Evolutionary conservation across 2,797 vertebrate genomes (phyloP).

Genomic region (Coregonus suidteri): DNA sequence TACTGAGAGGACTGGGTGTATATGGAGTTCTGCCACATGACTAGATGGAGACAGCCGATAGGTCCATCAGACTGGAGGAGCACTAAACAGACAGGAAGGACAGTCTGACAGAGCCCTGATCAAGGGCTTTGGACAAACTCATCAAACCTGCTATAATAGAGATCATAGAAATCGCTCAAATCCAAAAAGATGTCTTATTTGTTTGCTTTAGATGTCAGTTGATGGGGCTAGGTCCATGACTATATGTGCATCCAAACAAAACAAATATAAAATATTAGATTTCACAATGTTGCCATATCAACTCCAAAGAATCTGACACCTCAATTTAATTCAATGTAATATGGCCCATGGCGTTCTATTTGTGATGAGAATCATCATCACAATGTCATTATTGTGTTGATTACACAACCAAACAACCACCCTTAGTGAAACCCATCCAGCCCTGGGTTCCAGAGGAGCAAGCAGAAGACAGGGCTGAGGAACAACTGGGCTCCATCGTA

Average conservation of each 20-base stretch:
- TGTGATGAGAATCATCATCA: neutral
- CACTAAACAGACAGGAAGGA: neutral
- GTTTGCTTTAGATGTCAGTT: neutral
- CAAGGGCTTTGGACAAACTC: no score
- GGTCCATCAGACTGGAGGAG: neutral
- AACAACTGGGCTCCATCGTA: constrained; percentile 14
- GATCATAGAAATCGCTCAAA: no score
- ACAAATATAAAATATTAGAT: neutral
- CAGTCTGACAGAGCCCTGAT: neutral
- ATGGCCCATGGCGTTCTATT: neutral
- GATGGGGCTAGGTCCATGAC: no score
- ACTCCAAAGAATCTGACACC: neutral
- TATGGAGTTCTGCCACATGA: constrained; percentile 16
- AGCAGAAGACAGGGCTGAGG: constrained; percentile 17
- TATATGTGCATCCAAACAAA: neutral
- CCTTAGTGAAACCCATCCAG: neutral
- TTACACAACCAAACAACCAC: neutral
- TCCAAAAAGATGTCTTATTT: neutral
- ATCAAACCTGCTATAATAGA: no score
- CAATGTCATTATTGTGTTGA: neutral
- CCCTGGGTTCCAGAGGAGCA: constrained; percentile 31
- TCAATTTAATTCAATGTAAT: constrained; percentile 3
- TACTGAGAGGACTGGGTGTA: constrained; percentile 23
- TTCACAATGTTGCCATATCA: neutral
- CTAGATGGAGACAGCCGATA: neutral